Evolutionary conservation across 2,888 invertebrate genomes (phyloP).

Genomic region (Himalopsyche japonica): DNA sequence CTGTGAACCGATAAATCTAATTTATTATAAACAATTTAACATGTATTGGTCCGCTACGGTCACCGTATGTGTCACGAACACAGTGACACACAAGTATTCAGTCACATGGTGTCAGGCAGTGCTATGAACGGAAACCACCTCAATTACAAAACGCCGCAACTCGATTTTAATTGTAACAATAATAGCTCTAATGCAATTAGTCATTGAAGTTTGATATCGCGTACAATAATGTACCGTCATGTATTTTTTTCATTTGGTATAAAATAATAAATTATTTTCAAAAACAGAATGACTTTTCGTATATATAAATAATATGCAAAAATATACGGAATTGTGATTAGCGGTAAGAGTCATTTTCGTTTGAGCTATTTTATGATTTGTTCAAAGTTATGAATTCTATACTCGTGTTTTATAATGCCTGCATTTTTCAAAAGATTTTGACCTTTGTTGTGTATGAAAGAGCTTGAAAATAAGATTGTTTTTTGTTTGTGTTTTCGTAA

Average conservation of each 20-base stretch:
- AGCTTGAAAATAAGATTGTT: neutral
- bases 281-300: neutral
- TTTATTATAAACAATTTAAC: no score
- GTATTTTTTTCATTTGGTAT: neutral
- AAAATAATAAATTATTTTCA: neutral
- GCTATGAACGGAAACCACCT: neutral
- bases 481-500: neutral
- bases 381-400: neutral
- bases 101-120: constrained; percentile 4
- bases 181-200: neutral
- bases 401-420: neutral
- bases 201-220: neutral
- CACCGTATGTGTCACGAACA: neutral
- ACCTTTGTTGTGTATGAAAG: neutral
- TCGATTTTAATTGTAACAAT: neutral
- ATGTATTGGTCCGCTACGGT: neutral
- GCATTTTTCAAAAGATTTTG: neutral
- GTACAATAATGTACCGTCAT: neutral
- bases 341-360: neutral
- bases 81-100: neutral
- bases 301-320: neutral
- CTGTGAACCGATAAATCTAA: no score
- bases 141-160: neutral
- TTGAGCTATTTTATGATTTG: neutral
- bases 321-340: neutral